Base-by-base conservation (phyloP, 2,888 invertebrate species). In the Zootermopsis nevadensis region DNA sequence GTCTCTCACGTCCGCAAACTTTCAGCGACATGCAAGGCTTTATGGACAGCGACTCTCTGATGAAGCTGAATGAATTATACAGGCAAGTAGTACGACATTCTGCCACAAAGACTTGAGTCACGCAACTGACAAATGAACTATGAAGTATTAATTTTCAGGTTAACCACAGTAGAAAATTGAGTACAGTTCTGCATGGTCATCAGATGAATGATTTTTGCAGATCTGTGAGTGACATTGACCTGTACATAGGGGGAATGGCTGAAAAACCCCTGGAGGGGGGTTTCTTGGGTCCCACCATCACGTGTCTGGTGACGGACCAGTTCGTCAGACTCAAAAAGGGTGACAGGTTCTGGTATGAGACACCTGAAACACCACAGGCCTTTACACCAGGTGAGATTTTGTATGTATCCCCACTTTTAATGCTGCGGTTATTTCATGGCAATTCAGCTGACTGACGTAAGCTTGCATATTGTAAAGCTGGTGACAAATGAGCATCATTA, bases 341-440 rank as follows among this genome's bases (percentile, higher is more conserved):
- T 0, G 98, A 98, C 89, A 91, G 97, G 77, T 96, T 93, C 90
- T 98, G 97, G 96, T 98, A 97, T 88, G 98, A 98, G 89, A 94
- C 94, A 55, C 89, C 90, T 1, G 91, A 93, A 83, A 89, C 91
- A 55, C 91, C 92, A 0, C 92, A 94, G 84, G 92, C 92, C 7
- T 97, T 97, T 87, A 93, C 93, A 1, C 87, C 90, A 88, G 93
- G 95, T 95, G 88, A 89, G 89, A 77, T 24, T 27, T 48, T 19
- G 19, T 19, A 19, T 48, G 1, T 48, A 48, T n/a, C n/a, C n/a
- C n/a, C n/a, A n/a, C n/a, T n/a, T n/a, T n/a, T n/a, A n/a, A n/a
- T n/a, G n/a, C n/a, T n/a, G n/a, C n/a, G n/a, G n/a, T n/a, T n/a
- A n/a, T n/a, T n/a, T n/a, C n/a, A n/a, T n/a, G n/a, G n/a, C n/a